A percentile compares a stretch with the other conserved stretches of the same genome.
Evolutionary conservation across 2,797 vertebrate species (phyloP).

Genomic region (Sebastes nivosus): DNA sequence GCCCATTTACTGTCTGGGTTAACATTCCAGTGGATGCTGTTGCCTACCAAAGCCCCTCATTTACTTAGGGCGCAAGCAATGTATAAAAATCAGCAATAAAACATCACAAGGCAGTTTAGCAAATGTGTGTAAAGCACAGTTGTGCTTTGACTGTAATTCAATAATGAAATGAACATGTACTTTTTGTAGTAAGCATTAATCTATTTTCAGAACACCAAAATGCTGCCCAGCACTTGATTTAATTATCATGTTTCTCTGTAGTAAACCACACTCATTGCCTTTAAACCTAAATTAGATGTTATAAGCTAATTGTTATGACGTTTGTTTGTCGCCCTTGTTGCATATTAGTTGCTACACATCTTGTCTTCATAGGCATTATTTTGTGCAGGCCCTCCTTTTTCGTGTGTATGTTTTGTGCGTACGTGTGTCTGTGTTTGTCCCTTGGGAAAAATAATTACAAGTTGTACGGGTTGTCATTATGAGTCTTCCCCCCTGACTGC

Average conservation of each 20-base stretch:
- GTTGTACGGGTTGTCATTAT: constrained; percentile 80
- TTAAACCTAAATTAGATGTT: constrained; percentile 47
- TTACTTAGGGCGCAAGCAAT: constrained; percentile 13
- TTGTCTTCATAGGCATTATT: constrained; percentile 28
- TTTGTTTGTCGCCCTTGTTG: constrained; percentile 46
- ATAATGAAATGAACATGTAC: constrained; percentile 33
- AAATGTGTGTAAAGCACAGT: constrained; percentile 32
- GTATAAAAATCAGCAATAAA: constrained; percentile 38
- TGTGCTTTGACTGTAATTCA: constrained; percentile 21
- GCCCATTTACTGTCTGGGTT: constrained; percentile 32
- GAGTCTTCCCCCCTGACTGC: constrained; percentile 72
- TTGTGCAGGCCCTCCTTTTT: constrained; percentile 5
- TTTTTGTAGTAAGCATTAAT: constrained; percentile 36
- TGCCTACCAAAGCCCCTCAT: constrained; percentile 22
- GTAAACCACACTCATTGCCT: constrained; percentile 39
- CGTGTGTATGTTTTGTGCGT: constrained; percentile 9
- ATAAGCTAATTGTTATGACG: constrained; percentile 52
- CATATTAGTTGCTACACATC: constrained; percentile 44
- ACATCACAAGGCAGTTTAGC: constrained; percentile 25
- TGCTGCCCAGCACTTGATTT: constrained; percentile 35
- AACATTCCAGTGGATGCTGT: constrained; percentile 36
- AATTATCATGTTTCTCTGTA: constrained; percentile 41
- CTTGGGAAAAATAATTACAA: constrained; percentile 77
- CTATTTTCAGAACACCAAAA: constrained; percentile 30
- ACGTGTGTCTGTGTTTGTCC: constrained; percentile 61